Percentiles rank a stretch among this genome's conserved stretches.
phyloP scores from a whole-genome alignment of 2,113 vertebrate species.

The Microcebus lehilahytsara region DNA sequence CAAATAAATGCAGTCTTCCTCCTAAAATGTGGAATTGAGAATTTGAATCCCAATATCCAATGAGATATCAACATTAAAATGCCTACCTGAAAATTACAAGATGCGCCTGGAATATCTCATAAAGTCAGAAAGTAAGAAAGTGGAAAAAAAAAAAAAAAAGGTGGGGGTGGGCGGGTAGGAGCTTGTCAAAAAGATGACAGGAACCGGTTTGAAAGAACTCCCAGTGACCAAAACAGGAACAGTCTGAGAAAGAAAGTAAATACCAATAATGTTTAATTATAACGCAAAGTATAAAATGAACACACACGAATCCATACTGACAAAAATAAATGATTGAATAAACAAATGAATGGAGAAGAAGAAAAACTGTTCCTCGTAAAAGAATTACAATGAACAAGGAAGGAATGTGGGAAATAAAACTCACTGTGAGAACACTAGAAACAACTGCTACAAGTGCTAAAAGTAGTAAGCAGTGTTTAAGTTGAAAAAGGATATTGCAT shows the following conservation, averaged over 20 bases:
- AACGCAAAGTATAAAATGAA: background rate
- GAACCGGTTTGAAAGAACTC: background rate
- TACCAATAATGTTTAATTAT: too few species aligned
- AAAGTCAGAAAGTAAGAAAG: background rate
- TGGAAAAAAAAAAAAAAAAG: too few species aligned
- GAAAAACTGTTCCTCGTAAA: background rate
- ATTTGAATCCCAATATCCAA: background rate
- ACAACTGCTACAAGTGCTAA: background rate
- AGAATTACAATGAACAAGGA: background rate
- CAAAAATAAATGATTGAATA: background rate
- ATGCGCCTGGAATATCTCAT: background rate
- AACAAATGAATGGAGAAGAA: background rate
- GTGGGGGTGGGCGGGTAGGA: too few species aligned
- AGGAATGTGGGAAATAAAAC: background rate
- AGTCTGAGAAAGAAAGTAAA: background rate
- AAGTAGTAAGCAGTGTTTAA: background rate
- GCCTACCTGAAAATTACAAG: background rate
- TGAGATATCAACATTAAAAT: background rate
- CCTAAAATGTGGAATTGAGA: background rate
- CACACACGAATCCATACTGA: background rate
- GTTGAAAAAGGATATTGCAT: background rate
- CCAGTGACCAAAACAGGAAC: background rate
- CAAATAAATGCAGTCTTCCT: background rate
- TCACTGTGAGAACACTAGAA: fast-evolving
- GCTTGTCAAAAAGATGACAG: background rate